Percentiles rank a stretch among this genome's conserved stretches.
phyloP scores from a whole-genome alignment of 2,797 vertebrate genomes.

The Intellagama lesueurii region DNA sequence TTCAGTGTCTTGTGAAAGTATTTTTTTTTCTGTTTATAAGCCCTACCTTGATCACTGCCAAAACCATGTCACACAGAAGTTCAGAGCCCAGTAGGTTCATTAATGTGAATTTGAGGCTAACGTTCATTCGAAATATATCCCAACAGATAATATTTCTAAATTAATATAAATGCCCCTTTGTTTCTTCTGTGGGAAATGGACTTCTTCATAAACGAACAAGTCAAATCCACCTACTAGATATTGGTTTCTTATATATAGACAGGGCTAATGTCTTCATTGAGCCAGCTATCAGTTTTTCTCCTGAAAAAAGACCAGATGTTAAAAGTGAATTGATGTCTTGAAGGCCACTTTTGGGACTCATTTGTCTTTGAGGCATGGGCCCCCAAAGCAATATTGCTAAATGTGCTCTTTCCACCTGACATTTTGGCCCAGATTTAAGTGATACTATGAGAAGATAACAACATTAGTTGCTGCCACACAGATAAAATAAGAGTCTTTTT shows the following conservation, averaged over 20 bases:
- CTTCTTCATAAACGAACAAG: constrained; percentile 40
- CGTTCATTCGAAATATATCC: constrained; percentile 53
- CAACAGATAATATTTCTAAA: constrained; percentile 51
- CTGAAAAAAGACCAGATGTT: constrained; percentile 22
- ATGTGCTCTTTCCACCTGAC: not conserved
- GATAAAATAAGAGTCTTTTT: constrained; percentile 66
- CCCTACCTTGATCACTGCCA: constrained; percentile 65
- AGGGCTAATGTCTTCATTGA: not conserved
- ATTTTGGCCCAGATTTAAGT: constrained; percentile 47
- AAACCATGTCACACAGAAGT: constrained; percentile 67
- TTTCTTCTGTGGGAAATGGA: constrained; percentile 45
- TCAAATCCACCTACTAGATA: constrained; percentile 28
- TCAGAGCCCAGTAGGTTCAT: constrained; percentile 55
- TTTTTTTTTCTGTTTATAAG: constrained; percentile 66
- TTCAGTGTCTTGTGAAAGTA: constrained; percentile 67
- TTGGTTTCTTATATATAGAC: not conserved
- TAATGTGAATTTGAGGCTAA: constrained; percentile 47
- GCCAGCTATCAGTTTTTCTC: constrained; percentile 9
- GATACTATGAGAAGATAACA: constrained; percentile 42
- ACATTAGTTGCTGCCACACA: constrained; percentile 62
- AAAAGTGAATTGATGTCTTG: constrained; percentile 32
- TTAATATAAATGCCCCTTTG: constrained; percentile 51
- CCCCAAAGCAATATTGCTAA: constrained; percentile 3
- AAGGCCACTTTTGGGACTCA: constrained; percentile 15
- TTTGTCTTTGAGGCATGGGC: not conserved